A percentile compares a stretch with the other conserved stretches of the same genome.
Conservation (phyloP, 1,140 invertebrate species). For the Drosophila triauraria region DNA sequence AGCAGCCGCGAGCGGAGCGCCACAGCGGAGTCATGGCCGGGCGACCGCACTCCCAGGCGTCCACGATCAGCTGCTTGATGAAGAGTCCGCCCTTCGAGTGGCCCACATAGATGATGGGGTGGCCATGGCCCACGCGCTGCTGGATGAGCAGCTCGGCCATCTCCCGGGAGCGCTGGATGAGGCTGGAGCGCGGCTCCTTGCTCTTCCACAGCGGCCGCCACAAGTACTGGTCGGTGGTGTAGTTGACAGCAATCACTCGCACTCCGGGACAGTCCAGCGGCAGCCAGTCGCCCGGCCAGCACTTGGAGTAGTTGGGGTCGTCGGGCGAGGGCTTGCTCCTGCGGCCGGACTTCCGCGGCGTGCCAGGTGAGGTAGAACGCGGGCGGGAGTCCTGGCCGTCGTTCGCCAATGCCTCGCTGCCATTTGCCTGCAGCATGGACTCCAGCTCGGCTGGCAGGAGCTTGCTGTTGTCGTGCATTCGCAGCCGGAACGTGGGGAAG, state of each 20-base stretch:
- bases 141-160: conserved; percentile 88
- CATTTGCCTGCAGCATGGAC: conserved; percentile 59
- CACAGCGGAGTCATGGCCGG: conserved; percentile 85
- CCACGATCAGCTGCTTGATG: conserved; percentile 89
- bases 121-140: conserved; percentile 87
- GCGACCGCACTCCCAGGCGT: conserved; percentile 86
- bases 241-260: conserved; percentile 89
- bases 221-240: conserved; percentile 89
- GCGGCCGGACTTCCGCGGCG: conserved; percentile 26
- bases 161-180: conserved; percentile 88
- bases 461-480: conserved; percentile 71
- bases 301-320: conserved; percentile 86
- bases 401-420: neutral
- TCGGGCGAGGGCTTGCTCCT: conserved; percentile 65
- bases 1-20: conserved; percentile 87
- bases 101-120: conserved; percentile 90
- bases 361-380: conserved; percentile 9
- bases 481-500: conserved; percentile 80
- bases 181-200: conserved; percentile 87
- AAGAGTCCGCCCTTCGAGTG: conserved; percentile 91
- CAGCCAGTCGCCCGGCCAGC: conserved; percentile 90
- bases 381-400: neutral
- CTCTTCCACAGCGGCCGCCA: conserved; percentile 90
- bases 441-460: conserved; percentile 62
- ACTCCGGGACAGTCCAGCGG: conserved; percentile 88